phyloP scores from a whole-genome alignment of 1,140 invertebrate species.

The Rhynchophorus ferrugineus region DNA sequence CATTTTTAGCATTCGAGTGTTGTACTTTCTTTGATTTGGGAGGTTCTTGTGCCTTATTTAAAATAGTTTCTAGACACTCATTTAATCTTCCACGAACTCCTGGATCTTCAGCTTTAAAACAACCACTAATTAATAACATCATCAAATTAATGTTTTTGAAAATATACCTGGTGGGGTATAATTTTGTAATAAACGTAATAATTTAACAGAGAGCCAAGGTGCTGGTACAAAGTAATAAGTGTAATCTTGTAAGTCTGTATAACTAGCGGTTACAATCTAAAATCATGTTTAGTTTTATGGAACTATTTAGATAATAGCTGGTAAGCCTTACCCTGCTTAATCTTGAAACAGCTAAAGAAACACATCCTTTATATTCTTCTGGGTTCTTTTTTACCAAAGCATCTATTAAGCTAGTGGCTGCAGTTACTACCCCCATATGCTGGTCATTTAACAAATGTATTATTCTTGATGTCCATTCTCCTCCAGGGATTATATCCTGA shows the following conservation, averaged over 20 bases:
- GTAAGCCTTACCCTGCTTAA: slow-evolving; percentile 72
- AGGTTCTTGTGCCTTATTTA: slow-evolving; percentile 99
- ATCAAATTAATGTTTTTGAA: slow-evolving; percentile 28
- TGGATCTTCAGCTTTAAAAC: slow-evolving; percentile 69
- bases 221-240: slow-evolving; percentile 99
- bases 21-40: slow-evolving; percentile 99
- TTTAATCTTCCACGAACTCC: slow-evolving; percentile 90
- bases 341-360: slow-evolving; percentile 93
- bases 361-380: slow-evolving; percentile 98
- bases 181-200: slow-evolving; percentile 93
- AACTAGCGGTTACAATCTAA: slow-evolving; percentile 94
- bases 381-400: slow-evolving; percentile 97
- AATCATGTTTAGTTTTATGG: slow-evolving; percentile 27
- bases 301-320: slow-evolving; percentile 2
- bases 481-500: slow-evolving; percentile 90
- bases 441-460: slow-evolving; percentile 99
- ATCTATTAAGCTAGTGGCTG: slow-evolving; percentile 96
- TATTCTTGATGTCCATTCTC: slow-evolving; percentile 98
- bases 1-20: slow-evolving; percentile 99
- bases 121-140: background rate
- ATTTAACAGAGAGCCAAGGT: slow-evolving; percentile 98
- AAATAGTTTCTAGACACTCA: slow-evolving; percentile 98
- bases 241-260: slow-evolving; percentile 98
- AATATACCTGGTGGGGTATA: slow-evolving; percentile 84
- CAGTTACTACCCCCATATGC: slow-evolving; percentile 98